A percentile compares a stretch with the other conserved stretches of the same genome.
Conservation (phyloP, 37 sponge, comb jelly and placozoan species). For the Ephydatia muelleri region DNA sequence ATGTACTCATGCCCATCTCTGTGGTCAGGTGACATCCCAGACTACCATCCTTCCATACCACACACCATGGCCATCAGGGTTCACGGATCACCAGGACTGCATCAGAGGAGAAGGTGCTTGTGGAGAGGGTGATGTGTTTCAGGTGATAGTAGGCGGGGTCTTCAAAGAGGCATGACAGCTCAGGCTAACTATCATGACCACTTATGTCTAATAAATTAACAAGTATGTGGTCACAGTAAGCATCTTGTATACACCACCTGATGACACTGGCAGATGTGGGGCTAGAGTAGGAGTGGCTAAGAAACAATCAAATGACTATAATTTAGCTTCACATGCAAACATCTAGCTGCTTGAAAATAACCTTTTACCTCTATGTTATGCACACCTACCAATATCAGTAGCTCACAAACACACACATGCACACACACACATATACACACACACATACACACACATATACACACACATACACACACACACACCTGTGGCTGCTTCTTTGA, state of each 20-base stretch:
- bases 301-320: too few relatives aligned
- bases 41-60: constrained; percentile 48
- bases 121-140: constrained; percentile 95
- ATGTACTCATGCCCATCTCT: constrained; percentile 55
- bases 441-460: background rate
- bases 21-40: constrained; percentile 56
- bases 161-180: constrained; percentile 79
- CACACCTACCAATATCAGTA: too few relatives aligned
- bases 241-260: too few relatives aligned
- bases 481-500: constrained; percentile 91
- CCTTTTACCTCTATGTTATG: too few relatives aligned
- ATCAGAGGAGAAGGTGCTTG: constrained; percentile 81
- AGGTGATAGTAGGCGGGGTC: constrained; percentile 76
- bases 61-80: constrained; percentile 73
- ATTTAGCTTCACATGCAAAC: too few relatives aligned
- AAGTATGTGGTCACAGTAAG: too few relatives aligned
- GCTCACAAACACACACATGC: too few relatives aligned
- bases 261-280: too few relatives aligned
- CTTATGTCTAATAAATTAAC: constrained; percentile 56
- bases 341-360: too few relatives aligned
- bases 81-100: constrained; percentile 83
- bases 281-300: too few relatives aligned
- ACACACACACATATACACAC: background rate
- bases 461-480: background rate
- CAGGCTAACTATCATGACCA: constrained; percentile 8